These are phyloP conservation scores for Botrylloides violaceus DNA, from an alignment of 23 tunicate species.

Conservation along the genomic window DNA sequence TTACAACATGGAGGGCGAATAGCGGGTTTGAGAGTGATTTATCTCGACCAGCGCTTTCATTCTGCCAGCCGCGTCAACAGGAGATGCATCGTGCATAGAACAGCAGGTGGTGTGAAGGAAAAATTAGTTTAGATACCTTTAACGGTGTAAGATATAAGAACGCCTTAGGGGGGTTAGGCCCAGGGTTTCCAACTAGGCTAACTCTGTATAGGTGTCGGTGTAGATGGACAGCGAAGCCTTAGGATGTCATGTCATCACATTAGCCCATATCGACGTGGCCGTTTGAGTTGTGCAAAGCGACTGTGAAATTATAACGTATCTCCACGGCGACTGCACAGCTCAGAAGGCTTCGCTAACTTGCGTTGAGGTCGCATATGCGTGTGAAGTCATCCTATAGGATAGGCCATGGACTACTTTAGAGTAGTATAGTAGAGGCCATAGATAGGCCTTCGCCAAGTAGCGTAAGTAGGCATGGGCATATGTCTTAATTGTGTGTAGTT, in stretches of 20 bases:
- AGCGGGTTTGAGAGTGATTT: no score
- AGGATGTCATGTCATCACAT: no score
- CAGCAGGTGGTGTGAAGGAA: background rate
- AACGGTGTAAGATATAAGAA: no score
- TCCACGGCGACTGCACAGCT: background rate
- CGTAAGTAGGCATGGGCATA: background rate
- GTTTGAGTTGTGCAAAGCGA: background rate
- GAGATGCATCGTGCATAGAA: no score
- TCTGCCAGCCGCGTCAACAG: no score
- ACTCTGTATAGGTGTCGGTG: no score
- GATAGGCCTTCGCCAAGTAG: background rate
- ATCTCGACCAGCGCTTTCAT: no score
- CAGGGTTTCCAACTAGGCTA: no score
- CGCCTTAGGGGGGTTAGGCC: no score
- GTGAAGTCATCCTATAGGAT: background rate
- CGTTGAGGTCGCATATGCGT: background rate
- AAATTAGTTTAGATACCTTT: no score
- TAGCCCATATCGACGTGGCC: background rate
- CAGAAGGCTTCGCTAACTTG: background rate
- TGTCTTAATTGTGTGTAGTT: background rate
- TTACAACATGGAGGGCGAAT: no score
- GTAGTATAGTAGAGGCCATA: background rate
- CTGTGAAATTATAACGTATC: background rate
- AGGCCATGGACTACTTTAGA: background rate
- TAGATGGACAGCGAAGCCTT: no score